Base-by-base conservation (phyloP, 2,797 vertebrate species). In the Brachymystax lenok region DNA sequence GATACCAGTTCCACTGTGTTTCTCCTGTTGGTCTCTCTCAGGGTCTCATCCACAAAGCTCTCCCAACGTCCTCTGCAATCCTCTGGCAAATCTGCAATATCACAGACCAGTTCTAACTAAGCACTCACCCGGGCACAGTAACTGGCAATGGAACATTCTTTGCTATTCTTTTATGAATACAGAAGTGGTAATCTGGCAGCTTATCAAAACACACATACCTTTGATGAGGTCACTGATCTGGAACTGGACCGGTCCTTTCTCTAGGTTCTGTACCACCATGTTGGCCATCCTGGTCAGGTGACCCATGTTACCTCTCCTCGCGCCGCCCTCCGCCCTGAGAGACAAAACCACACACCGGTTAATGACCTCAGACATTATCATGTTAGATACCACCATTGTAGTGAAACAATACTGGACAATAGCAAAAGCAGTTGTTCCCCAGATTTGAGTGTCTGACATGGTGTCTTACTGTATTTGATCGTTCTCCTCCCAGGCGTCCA, bases 251-350 rank as follows among this genome's bases (percentile, higher is more conserved):
- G 97, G 96, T 24, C 96, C 96, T 85, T 97, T 96, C 92, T 99
- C 98, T 91, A 98, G 90, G 80, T 96, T 98, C 88, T 98, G 97
- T 13, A 97, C 98, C 66, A 99, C 97, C 1, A 96, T 95, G 64
- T 99, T 99, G 87, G 98, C 97, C 19, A 99, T 98, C 74, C 97
- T 93, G 0, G 98, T 99, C 69, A 99, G 94, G 89, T 99, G 98
- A 59, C 98, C 98, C 98, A 99, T 99, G 87, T 99, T 96, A 40
- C 98, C 98, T 74, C 96, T 94, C 84, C 98, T 94, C 90, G 95
- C 95, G 2, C 98, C 98, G 0, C 97, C 97, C 50, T 96, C 95
- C 8, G 95, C 86, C 95, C 98, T 99, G 88, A 51, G 24, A 80
- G 52, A 73, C 30, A 87, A 73, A 78, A 3, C 12, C 0, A 79